These are phyloP conservation scores for Mesopsocus fuscifrons DNA, from an alignment of 2,888 invertebrate genomes.

Conservation along the genomic window DNA sequence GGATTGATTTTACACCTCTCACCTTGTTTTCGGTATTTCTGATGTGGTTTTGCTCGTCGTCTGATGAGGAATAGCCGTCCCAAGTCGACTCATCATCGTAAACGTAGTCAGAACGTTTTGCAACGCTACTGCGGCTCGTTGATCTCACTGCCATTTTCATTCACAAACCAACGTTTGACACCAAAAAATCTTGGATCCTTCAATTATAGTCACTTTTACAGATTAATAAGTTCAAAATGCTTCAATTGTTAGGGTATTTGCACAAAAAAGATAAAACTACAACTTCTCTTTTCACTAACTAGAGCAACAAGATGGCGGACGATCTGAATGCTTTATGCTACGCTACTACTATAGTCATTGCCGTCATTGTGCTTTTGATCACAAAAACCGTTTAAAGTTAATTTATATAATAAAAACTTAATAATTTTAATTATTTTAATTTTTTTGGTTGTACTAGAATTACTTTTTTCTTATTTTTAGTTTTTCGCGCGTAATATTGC, in stretches of 20 bases:
- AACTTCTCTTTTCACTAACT: no score
- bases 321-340: no score
- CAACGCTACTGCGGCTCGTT: background rate
- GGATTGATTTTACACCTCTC: background rate
- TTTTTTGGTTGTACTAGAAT: no score
- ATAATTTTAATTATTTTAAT: no score
- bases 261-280: background rate
- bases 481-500: no score
- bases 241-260: background rate
- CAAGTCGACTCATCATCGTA: background rate
- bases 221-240: background rate
- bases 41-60: background rate
- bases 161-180: background rate
- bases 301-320: no score
- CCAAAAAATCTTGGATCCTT: background rate
- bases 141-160: background rate
- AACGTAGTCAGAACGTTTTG: conserved; percentile 6
- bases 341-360: no score
- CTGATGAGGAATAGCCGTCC: background rate
- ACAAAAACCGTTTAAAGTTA: no score
- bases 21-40: background rate
- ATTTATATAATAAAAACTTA: no score
- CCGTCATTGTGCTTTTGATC: no score
- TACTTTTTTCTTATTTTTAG: no score
- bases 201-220: background rate